phyloP scores from a whole-genome alignment of 2,797 vertebrate genomes.

The Lerista edwardsae region DNA sequence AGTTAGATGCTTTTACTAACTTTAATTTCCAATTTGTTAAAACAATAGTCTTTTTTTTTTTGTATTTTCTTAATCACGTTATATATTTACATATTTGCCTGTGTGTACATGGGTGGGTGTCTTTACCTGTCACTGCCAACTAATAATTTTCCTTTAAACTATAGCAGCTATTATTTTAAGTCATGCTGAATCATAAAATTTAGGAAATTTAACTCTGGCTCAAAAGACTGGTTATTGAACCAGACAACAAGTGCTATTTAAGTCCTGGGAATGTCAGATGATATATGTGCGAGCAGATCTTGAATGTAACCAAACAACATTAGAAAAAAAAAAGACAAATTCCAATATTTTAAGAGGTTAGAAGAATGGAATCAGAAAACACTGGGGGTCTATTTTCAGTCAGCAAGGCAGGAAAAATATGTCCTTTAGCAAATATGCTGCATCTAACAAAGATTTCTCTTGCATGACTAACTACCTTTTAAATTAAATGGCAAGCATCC shows the following conservation, averaged over 20 bases:
- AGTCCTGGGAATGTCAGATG: conserved; percentile 20
- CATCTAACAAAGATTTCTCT: conserved; percentile 50
- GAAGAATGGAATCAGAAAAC: conserved; percentile 24
- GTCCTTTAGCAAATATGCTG: conserved; percentile 41
- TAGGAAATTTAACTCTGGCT: conserved; percentile 21
- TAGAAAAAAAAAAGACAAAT: conserved; percentile 42
- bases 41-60: background rate
- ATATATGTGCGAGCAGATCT: conserved; percentile 28
- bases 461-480: conserved; percentile 44
- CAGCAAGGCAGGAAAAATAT: background rate
- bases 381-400: conserved; percentile 19
- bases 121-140: conserved; percentile 26
- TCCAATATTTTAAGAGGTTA: conserved; percentile 33
- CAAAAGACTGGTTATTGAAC: conserved; percentile 31
- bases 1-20: conserved; percentile 30
- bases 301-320: conserved; percentile 9
- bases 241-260: conserved; percentile 26
- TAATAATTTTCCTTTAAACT: background rate
- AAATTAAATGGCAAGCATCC: conserved; percentile 42
- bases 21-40: conserved; percentile 14
- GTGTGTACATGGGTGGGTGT: conserved; percentile 24
- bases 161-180: conserved; percentile 16
- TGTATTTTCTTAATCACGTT: conserved; percentile 22
- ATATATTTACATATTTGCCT: background rate
- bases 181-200: conserved; percentile 23